Percentiles rank a stretch among this genome's conserved stretches.
These are phyloP conservation scores for Pyrocephalus nanus DNA, from an alignment of 2,797 vertebrate genomes.

Conservation along the genomic window DNA sequence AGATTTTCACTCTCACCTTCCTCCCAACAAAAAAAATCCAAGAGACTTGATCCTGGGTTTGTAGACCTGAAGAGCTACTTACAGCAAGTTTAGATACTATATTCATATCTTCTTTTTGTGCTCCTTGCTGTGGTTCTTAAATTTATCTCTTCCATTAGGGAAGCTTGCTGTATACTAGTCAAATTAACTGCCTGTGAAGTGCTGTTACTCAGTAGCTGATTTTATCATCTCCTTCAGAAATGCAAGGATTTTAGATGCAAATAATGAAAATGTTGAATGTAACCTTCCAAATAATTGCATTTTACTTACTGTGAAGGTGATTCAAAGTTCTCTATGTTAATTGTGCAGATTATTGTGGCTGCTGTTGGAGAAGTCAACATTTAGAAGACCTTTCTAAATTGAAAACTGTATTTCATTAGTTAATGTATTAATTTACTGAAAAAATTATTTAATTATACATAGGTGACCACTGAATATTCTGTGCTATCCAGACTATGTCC, in stretches of 20 bases:
- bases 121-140: neutral
- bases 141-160: neutral
- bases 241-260: neutral
- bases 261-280: neutral
- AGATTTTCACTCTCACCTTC: neutral
- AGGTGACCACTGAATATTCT: neutral
- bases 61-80: neutral
- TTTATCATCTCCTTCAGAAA: neutral
- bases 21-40: neutral
- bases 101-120: neutral
- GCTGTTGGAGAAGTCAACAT: neutral
- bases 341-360: neutral
- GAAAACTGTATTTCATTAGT: neutral
- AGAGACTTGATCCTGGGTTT: neutral
- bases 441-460: neutral
- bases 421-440: neutral
- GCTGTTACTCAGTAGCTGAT: neutral
- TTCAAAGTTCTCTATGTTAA: neutral
- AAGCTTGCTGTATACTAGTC: neutral
- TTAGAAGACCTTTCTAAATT: neutral
- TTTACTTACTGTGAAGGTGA: neutral
- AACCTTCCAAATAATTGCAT: neutral
- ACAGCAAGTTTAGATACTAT: neutral
- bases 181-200: neutral
- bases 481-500: neutral